These are phyloP conservation scores for Pentalonia nigronervosa DNA, from an alignment of 1,140 invertebrate genomes.

Conservation along the genomic window DNA sequence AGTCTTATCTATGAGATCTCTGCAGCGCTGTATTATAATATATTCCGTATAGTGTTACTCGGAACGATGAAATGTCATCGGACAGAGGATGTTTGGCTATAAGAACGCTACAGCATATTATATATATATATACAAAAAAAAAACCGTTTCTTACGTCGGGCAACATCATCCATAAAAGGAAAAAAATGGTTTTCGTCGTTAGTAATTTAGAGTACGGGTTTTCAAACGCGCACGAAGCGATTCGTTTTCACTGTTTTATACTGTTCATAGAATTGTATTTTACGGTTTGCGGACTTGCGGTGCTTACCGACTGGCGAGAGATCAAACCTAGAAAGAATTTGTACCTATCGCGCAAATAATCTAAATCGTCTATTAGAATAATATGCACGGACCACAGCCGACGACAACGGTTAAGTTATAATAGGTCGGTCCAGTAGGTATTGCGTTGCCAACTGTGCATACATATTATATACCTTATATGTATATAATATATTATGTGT, in stretches of 20 bases:
- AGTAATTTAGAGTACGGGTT: background rate
- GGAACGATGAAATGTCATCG: background rate
- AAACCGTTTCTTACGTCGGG: background rate
- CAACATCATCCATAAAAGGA: background rate
- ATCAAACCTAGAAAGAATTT: conserved; percentile 15
- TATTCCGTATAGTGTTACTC: conserved; percentile 24
- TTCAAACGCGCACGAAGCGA: background rate
- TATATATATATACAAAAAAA: background rate
- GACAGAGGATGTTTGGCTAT: background rate
- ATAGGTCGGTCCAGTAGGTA: background rate
- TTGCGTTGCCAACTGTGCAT: background rate
- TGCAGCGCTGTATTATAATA: background rate
- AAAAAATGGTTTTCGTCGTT: conserved; percentile 14
- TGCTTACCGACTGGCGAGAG: background rate
- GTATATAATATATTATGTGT: background rate
- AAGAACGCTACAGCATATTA: background rate
- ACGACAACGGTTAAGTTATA: background rate
- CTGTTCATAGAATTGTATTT: conserved; percentile 6
- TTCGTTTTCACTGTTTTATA: background rate
- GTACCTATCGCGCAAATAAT: background rate
- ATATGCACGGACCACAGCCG: background rate
- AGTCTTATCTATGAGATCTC: conserved; percentile 24
- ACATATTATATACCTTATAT: background rate
- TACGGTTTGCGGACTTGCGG: background rate
- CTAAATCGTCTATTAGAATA: background rate